Percentiles rank a stretch among this genome's conserved stretches.
Evolutionary conservation across 1,140 invertebrate species (phyloP).

Genomic region (Pogonomyrmex barbatus): DNA sequence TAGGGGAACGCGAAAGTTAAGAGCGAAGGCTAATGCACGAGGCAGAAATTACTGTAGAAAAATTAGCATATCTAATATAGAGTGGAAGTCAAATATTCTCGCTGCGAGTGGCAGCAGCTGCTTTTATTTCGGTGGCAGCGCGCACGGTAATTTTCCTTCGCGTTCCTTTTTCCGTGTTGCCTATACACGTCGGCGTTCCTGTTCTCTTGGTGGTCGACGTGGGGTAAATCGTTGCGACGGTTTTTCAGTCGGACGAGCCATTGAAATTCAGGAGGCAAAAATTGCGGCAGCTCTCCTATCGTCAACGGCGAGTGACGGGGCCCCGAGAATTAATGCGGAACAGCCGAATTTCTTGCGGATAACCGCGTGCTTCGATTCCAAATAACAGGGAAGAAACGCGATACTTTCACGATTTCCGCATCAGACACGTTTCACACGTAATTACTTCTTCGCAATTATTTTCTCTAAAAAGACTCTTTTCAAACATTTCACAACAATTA

Average conservation of each 20-base stretch:
- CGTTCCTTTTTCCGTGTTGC: constrained; percentile 45
- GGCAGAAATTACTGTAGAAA: constrained; percentile 51
- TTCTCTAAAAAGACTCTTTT: not conserved
- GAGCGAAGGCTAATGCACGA: constrained; percentile 45
- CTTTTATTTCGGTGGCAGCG: constrained; percentile 56
- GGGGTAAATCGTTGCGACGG: constrained; percentile 54
- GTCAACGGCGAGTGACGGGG: not conserved
- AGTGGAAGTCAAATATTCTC: constrained; percentile 57
- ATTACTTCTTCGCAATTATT: not conserved
- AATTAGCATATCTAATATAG: constrained; percentile 63
- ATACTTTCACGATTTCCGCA: not conserved
- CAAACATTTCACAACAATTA: not conserved
- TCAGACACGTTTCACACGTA: too few relatives aligned
- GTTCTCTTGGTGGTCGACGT: constrained; percentile 45
- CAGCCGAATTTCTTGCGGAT: constrained; percentile 23
- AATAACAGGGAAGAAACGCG: not conserved
- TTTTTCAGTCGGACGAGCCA: constrained; percentile 53
- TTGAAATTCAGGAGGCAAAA: constrained; percentile 56
- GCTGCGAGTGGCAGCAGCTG: constrained; percentile 60
- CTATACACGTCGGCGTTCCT: constrained; percentile 37
- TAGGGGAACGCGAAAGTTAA: constrained; percentile 35
- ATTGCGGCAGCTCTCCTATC: constrained; percentile 15
- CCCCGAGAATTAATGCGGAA: constrained; percentile 43
- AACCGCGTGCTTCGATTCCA: not conserved
- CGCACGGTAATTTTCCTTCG: constrained; percentile 50